phyloP scores from a whole-genome alignment of 2,888 invertebrate species.

The Chloromyia formosa region DNA sequence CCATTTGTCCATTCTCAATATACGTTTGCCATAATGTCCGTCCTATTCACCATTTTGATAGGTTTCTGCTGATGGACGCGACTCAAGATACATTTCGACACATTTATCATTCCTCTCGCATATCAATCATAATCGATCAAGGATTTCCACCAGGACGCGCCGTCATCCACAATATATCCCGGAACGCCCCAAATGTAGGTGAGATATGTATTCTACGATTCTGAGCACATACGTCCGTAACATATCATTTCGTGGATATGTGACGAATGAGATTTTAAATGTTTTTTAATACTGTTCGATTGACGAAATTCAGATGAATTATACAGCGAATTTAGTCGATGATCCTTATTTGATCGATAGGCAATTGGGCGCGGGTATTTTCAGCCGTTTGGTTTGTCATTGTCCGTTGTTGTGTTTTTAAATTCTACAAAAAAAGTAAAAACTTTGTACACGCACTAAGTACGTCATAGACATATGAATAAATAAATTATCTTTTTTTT shows the following conservation, averaged over 20 bases:
- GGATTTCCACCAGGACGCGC: slow-evolving; percentile 24
- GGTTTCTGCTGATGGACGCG: not conserved
- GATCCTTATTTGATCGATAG: slow-evolving; percentile 32
- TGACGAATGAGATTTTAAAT: slow-evolving; percentile 51
- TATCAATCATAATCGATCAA: slow-evolving; percentile 50
- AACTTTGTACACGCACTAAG: too few relatives aligned
- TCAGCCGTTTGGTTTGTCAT: too few relatives aligned
- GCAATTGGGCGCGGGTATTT: slow-evolving; percentile 4
- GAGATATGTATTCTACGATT: slow-evolving; percentile 23
- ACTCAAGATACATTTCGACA: slow-evolving; percentile 11
- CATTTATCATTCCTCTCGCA: slow-evolving; percentile 47
- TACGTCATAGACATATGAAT: too few relatives aligned
- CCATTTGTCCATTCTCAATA: not conserved
- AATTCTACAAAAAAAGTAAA: too few relatives aligned
- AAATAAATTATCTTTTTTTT: too few relatives aligned
- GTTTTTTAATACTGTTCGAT: slow-evolving; percentile 49
- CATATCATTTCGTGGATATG: slow-evolving; percentile 29
- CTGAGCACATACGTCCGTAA: slow-evolving; percentile 34
- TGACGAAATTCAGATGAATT: not conserved
- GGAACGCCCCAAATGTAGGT: slow-evolving; percentile 24
- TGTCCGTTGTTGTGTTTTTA: too few relatives aligned
- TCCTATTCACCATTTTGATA: slow-evolving; percentile 12
- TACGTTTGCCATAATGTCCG: slow-evolving; percentile 10
- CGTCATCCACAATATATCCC: slow-evolving; percentile 12
- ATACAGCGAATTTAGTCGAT: not conserved